phyloP scores from a whole-genome alignment of 1,140 invertebrate genomes.

The Drosophila nikananu region DNA sequence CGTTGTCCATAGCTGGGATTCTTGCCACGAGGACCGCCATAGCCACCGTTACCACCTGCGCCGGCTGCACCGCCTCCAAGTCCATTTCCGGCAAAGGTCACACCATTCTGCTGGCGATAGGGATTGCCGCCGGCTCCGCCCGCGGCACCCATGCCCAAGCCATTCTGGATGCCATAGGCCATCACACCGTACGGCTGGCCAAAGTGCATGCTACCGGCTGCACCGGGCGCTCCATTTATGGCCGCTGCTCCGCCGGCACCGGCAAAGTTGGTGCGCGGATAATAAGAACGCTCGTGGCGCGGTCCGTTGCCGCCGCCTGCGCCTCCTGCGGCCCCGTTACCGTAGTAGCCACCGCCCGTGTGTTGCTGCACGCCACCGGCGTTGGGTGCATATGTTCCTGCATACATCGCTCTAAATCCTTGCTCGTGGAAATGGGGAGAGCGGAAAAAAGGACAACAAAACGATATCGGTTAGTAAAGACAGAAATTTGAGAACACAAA shows the following conservation, averaged over 20 bases:
- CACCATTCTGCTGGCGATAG: constrained; percentile 73
- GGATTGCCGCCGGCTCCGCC: constrained; percentile 37
- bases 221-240: constrained; percentile 54
- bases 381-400: constrained; percentile 76
- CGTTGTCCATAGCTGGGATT: constrained; percentile 77
- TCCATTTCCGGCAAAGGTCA: constrained; percentile 40
- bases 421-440: neutral
- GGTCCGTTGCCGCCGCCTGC: constrained; percentile 49
- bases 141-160: constrained; percentile 58
- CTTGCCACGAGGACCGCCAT: constrained; percentile 71
- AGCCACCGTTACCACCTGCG: constrained; percentile 56
- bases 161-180: constrained; percentile 72
- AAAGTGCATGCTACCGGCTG: constrained; percentile 67
- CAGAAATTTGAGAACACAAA: neutral
- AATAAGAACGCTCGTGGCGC: constrained; percentile 59
- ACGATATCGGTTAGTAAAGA: constrained; percentile 10
- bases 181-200: constrained; percentile 71
- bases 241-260: constrained; percentile 45
- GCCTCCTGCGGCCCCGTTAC: constrained; percentile 69
- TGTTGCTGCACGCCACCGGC: constrained; percentile 75
- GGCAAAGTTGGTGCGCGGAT: constrained; percentile 55
- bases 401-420: constrained; percentile 58
- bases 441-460: constrained; percentile 6
- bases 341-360: constrained; percentile 71
- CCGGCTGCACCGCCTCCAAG: constrained; percentile 55